A percentile compares a stretch with the other conserved stretches of the same genome.
Evolutionary conservation across 2,888 invertebrate genomes (phyloP).

Genomic region (Drosophila neotestacea): DNA sequence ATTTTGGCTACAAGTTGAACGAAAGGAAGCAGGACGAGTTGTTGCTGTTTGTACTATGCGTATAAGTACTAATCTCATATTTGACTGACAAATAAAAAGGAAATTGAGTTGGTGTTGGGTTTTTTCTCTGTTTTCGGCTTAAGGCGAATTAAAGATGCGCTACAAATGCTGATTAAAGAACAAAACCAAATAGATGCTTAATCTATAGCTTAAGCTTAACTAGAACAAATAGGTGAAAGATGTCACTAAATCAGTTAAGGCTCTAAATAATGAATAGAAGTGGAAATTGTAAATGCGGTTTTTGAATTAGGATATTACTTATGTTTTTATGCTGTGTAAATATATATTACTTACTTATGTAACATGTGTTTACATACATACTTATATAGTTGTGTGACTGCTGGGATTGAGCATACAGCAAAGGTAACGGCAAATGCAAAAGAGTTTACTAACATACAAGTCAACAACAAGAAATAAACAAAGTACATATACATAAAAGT

Average conservation of each 20-base stretch:
- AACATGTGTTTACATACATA: not conserved
- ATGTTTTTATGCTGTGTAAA: too few species aligned
- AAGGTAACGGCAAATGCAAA: slow-evolving; percentile 1
- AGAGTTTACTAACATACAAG: slow-evolving; percentile 58
- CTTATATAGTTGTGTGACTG: not conserved
- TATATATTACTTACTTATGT: too few species aligned
- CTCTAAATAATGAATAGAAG: too few species aligned
- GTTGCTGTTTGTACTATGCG: slow-evolving; percentile 8
- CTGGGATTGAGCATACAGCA: not conserved
- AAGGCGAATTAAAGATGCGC: slow-evolving; percentile 6
- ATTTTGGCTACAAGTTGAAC: slow-evolving; percentile 33
- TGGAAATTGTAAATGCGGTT: too few species aligned
- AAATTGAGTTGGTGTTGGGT: slow-evolving; percentile 28
- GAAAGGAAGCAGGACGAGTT: not conserved
- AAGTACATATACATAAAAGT: slow-evolving; percentile 41
- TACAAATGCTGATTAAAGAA: slow-evolving; percentile 10
- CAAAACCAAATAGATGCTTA: not conserved
- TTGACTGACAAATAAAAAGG: slow-evolving; percentile 44
- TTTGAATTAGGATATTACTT: too few species aligned
- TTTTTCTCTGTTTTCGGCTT: not conserved
- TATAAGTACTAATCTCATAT: slow-evolving; percentile 57
- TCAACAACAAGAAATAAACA: slow-evolving; percentile 72
- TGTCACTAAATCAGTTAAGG: too few species aligned
- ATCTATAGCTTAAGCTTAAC: not conserved
- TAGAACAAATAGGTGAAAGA: too few species aligned